Evolutionary conservation across 2,888 invertebrate species (phyloP).

Genomic region (Rhorus exstirpatorius): DNA sequence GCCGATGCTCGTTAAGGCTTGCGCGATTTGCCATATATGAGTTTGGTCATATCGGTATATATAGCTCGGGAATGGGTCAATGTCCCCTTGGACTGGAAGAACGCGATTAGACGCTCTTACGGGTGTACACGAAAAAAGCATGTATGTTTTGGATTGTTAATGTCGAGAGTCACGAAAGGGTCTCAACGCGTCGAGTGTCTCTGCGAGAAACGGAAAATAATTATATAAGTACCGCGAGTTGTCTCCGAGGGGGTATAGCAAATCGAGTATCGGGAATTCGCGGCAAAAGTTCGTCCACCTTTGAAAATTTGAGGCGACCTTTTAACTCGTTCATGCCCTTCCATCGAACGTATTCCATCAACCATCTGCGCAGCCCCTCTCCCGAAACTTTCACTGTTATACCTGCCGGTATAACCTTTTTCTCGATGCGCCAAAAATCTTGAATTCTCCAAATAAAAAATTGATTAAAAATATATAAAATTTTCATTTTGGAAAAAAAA

Average conservation of each 20-base stretch:
- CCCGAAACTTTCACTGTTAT: neutral
- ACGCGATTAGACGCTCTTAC: constrained; percentile 40
- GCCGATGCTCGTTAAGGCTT: neutral
- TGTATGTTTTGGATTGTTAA: neutral
- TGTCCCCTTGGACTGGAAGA: constrained; percentile 36
- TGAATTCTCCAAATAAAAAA: neutral
- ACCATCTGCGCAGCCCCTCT: constrained; percentile 45
- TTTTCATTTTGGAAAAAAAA: neutral
- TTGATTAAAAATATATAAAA: neutral
- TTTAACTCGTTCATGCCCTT: constrained; percentile 37
- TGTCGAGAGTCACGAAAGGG: constrained; percentile 5
- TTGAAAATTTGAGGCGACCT: constrained; percentile 23
- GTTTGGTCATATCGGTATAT: neutral
- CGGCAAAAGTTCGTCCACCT: constrained; percentile 34
- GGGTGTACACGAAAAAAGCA: neutral
- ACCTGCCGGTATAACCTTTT: neutral
- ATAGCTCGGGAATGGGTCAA: constrained; percentile 40
- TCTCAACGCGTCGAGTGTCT: too few relatives aligned
- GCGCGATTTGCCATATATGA: neutral
- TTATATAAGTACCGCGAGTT: neutral
- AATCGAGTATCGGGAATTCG: neutral
- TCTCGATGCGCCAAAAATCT: neutral
- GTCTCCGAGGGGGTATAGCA: constrained; percentile 9
- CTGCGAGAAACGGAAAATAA: neutral
- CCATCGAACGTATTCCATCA: constrained; percentile 36